Base-by-base conservation (phyloP, 2,888 invertebrate species). In the Scaptomyza tumidula region DNA sequence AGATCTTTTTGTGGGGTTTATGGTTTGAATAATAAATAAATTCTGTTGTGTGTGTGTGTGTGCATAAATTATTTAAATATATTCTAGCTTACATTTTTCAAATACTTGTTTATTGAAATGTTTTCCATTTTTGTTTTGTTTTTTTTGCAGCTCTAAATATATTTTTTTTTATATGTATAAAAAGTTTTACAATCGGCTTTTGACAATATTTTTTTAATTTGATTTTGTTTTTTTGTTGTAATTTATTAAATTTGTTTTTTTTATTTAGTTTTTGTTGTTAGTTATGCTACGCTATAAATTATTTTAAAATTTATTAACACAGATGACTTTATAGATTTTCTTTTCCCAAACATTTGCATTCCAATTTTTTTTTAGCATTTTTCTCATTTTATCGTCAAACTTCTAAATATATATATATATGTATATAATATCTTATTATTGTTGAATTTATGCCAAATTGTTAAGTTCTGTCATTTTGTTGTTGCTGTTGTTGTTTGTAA, bases 291-390 rank as follows among this genome's bases (percentile, higher is more conserved):
- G 66, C 80, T 86, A 86, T 78, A 89, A 88, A 84, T 81, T 89
- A 89, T 88, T 86, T 89, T 89, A 86, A 85, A 83, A 88, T 89
- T 88, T 90, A 90, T 90, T 91, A 91, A 91, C 91, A 91, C 92
- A 91, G 91, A 91, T 92, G 91, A 91, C 91, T 92, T 92, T 91
- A 90, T 91, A 88, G 87, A 75, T 79, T 86, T 66, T 50, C 13
- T 37, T 24, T 14, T 6, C 68, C 73, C 84, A 82, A 75, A 79
- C 62, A 56, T 73, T 80, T 72, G 56, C 74, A 29, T 74, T 78
- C 74, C 65, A 67, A 70, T 71, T 56, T 65, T 43, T 59, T 55
- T 72, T 66, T 46, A 24, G 33, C 10, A 46, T 54, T 45, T 27
- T 43, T 19, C n/a, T 45, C 19, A 33, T 48, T 41, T 19, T 29